A percentile compares a stretch with the other conserved stretches of the same genome.
phyloP scores from a whole-genome alignment of 2,113 vertebrate species.

The Lepus europaeus region DNA sequence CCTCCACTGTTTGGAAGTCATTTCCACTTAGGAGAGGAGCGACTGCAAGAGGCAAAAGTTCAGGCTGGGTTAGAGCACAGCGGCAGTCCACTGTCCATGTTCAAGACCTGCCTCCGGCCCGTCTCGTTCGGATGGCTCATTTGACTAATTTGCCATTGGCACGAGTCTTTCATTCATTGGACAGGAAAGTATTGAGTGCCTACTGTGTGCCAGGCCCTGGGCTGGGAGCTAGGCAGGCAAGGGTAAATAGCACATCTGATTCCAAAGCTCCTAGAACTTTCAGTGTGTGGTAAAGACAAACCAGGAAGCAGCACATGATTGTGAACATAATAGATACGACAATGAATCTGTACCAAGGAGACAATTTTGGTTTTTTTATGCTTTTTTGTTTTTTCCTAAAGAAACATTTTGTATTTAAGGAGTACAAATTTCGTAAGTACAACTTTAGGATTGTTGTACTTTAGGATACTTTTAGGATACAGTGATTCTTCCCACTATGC shows the following conservation, averaged over 20 bases:
- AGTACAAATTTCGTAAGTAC: too few relatives aligned
- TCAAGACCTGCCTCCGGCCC: not conserved
- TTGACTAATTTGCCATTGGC: not conserved
- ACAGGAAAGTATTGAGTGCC: not conserved
- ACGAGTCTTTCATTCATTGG: not conserved
- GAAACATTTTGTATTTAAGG: too few relatives aligned
- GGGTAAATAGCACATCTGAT: not conserved
- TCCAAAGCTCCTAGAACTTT: constrained; percentile 33
- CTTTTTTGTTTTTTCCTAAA: too few relatives aligned
- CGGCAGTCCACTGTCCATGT: not conserved
- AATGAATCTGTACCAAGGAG: not conserved
- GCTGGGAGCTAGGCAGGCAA: not conserved
- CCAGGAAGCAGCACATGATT: not conserved
- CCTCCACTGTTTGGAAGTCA: constrained; percentile 50
- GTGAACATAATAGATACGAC: not conserved
- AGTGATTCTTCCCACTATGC: too few relatives aligned
- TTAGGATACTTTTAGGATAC: too few relatives aligned
- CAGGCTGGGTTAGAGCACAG: not conserved
- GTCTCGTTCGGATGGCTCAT: not conserved
- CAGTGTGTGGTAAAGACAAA: constrained; percentile 28
- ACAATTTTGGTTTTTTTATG: not conserved
- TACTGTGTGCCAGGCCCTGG: not conserved
- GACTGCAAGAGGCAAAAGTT: constrained; percentile 83
- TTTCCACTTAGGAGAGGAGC: constrained; percentile 83
- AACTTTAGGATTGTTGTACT: too few relatives aligned